Base-by-base conservation (phyloP, 2,113 vertebrate genomes). In the Capra hircus region DNA sequence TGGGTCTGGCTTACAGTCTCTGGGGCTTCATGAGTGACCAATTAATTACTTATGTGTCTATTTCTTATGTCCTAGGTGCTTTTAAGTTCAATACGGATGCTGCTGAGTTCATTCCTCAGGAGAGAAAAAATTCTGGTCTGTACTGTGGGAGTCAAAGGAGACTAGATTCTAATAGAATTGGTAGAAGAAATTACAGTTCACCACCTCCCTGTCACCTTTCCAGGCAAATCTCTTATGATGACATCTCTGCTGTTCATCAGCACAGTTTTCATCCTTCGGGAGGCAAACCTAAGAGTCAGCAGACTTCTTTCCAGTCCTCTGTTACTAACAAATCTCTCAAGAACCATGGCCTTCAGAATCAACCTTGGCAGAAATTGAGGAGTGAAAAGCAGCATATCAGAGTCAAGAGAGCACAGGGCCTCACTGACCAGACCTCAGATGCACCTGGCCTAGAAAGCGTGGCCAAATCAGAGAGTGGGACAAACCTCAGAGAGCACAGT, bases 321-420 rank as follows among this genome's bases (percentile, higher is more conserved):
- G 97, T 98, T 97, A 90, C 97, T 81, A 97, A 97, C 97, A 99
- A 98, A 98, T 99, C 98, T 60, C 94, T 98, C 77, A 99, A 98
- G 97, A 99, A 98, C 95, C 98, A 98, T 78, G 98, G 93, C 55
- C 98, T 99, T 95, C 99, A 98, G 93, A 98, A 80, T 96, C 98
- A 99, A 60, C 98, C 99, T 52, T 98, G 99, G 98, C 99, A 99
- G 90, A 99, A 99, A 86, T 96, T 99, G 86, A 99, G 97, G 98
- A 98, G 97, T 57, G 99, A 99, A 45, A 98, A 98, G 50, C 45
- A 97, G 0, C 98, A 95, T 95, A 81, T 97, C 81, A 98, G 97
- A 98, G 98, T 96, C 83, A 98, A 98, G 94, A 93, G 85, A 81
- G 96, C 94, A 80, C 99, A 99, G 36, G 97, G 90, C 67, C 82